phyloP scores from a whole-genome alignment of 1,140 invertebrate genomes.

The Drosophila takahashii region DNA sequence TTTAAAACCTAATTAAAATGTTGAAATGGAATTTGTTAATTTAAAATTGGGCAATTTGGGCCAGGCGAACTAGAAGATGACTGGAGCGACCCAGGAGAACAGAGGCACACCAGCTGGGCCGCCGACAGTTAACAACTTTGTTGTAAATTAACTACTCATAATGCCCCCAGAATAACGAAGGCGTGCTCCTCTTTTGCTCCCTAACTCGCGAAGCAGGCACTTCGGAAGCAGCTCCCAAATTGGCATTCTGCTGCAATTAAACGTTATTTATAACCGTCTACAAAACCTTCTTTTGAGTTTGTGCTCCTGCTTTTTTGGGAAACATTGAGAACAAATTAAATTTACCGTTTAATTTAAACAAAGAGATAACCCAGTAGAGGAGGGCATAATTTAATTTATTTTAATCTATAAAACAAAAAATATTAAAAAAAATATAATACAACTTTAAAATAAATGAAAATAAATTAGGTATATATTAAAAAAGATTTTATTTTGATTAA shows the following conservation, averaged over 20 bases:
- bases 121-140: constrained; percentile 75
- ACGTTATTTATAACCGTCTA: constrained; percentile 77
- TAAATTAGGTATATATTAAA: neutral
- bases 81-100: constrained; percentile 28
- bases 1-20: constrained; percentile 83
- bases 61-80: constrained; percentile 56
- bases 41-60: constrained; percentile 80
- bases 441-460: no score
- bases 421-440: no score
- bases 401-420: no score
- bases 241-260: constrained; percentile 80
- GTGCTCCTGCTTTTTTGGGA: neutral
- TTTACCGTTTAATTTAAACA: neutral
- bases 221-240: constrained; percentile 39
- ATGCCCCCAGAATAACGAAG: constrained; percentile 54
- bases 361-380: neutral
- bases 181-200: constrained; percentile 4
- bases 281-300: neutral
- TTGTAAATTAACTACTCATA: constrained; percentile 83
- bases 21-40: constrained; percentile 83
- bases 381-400: neutral
- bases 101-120: constrained; percentile 46
- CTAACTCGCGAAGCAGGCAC: constrained; percentile 10
- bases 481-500: neutral
- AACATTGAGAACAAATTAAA: neutral